A percentile compares a stretch with the other conserved stretches of the same genome.
Evolutionary conservation across 2,888 invertebrate genomes (phyloP).

Genomic region (Himalopsyche kuldschensis): DNA sequence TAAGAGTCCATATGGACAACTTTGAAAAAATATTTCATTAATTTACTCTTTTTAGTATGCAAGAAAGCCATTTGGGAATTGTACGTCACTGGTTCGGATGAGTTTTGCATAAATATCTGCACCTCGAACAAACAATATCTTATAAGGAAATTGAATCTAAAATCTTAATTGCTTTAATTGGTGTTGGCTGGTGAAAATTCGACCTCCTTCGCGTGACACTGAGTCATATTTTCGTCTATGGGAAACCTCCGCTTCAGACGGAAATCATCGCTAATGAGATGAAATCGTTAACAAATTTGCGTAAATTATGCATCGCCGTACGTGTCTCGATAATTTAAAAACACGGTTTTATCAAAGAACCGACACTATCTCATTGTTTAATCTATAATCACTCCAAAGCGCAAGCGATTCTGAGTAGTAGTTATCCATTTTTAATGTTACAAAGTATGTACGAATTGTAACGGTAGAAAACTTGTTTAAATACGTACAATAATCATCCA

Average conservation of each 20-base stretch:
- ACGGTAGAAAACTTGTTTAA: too few relatives aligned
- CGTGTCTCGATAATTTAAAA: background rate
- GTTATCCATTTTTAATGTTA: too few relatives aligned
- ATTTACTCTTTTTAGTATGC: too few relatives aligned
- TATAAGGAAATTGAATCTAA: constrained; percentile 9
- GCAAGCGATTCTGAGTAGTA: background rate
- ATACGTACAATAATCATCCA: too few relatives aligned
- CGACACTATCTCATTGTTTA: background rate
- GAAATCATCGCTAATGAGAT: background rate
- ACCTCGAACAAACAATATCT: background rate
- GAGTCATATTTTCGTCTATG: background rate
- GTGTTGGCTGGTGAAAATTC: constrained; percentile 4
- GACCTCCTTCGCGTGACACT: background rate
- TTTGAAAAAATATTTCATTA: too few relatives aligned
- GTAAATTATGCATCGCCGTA: background rate
- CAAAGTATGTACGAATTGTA: too few relatives aligned
- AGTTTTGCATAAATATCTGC: background rate
- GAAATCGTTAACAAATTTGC: background rate
- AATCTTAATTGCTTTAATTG: constrained; percentile 8
- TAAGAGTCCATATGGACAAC: too few relatives aligned
- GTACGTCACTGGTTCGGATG: background rate
- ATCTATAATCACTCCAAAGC: background rate
- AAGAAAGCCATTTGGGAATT: too few relatives aligned
- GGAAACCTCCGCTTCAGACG: background rate
- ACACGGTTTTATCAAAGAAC: background rate